Evolutionary conservation across 2,113 vertebrate species (phyloP).

Genomic region (Brienomyrus longianalis): DNA sequence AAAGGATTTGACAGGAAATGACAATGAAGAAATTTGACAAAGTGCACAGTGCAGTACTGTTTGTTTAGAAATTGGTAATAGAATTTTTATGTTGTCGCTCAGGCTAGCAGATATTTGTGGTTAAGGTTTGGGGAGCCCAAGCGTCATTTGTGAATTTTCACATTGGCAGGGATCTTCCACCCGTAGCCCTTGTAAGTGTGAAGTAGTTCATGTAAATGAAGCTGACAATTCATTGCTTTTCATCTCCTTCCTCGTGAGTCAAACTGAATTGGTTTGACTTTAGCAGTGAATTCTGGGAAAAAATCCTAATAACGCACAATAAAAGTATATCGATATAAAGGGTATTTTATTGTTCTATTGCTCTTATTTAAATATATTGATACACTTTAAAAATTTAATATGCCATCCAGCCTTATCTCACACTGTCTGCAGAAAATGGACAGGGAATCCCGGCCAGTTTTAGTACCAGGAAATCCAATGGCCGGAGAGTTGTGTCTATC

Average conservation of each 20-base stretch:
- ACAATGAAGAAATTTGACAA: not conserved
- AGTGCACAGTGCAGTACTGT: not conserved
- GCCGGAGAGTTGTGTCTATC: not conserved
- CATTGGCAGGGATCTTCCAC: not conserved
- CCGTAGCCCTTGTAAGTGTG: not conserved
- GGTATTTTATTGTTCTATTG: not conserved
- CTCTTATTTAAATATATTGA: not conserved
- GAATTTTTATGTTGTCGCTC: not conserved
- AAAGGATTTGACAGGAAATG: not conserved
- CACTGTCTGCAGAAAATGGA: conserved; percentile 4
- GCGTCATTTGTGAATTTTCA: not conserved
- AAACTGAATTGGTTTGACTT: not conserved
- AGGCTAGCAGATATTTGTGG: not conserved
- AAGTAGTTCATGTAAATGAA: not conserved
- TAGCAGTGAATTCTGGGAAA: not conserved
- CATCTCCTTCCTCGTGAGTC: not conserved
- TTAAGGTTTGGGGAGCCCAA: not conserved
- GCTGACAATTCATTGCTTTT: not conserved
- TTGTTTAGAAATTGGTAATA: not conserved
- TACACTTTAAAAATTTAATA: not conserved
- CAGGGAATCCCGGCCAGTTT: not conserved
- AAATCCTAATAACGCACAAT: not conserved
- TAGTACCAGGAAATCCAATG: not conserved
- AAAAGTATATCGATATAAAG: not conserved
- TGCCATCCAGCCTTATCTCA: not conserved